phyloP scores from a whole-genome alignment of 2,888 invertebrate species.

The Venustoraphidia nigricollis region DNA sequence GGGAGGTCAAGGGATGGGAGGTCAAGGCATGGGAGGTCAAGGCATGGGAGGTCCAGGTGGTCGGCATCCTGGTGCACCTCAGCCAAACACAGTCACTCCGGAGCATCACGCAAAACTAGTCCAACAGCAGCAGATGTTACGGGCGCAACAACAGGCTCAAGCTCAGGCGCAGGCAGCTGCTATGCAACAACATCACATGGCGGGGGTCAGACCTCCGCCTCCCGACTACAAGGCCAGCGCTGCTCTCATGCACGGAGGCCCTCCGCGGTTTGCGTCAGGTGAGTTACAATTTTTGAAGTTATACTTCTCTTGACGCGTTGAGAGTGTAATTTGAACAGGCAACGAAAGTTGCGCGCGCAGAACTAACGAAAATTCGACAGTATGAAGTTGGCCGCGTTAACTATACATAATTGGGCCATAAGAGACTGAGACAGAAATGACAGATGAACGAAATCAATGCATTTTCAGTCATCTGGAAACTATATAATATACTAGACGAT shows the following conservation, averaged over 20 bases:
- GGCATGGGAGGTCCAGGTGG: slow-evolving; percentile 1
- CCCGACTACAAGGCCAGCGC: slow-evolving; percentile 69
- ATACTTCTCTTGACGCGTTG: too few species aligned
- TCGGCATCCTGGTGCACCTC: neutral
- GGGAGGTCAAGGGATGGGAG: slow-evolving; percentile 13
- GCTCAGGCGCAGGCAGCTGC: slow-evolving; percentile 12
- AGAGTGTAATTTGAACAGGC: too few species aligned
- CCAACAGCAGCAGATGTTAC: slow-evolving; percentile 47
- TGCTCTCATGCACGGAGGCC: slow-evolving; percentile 26
- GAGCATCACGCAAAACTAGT: slow-evolving; percentile 52
- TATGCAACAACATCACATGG: slow-evolving; percentile 15
- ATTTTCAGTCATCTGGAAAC: too few species aligned
- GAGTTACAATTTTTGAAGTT: neutral
- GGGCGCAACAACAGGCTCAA: slow-evolving; percentile 30
- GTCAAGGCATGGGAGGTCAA: slow-evolving; percentile 7
- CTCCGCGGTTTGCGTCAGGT: slow-evolving; percentile 18
- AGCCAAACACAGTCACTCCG: slow-evolving; percentile 21
- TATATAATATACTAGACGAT: too few species aligned
- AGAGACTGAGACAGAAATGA: too few species aligned
- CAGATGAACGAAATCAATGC: too few species aligned
- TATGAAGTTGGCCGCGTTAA: too few species aligned
- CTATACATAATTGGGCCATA: too few species aligned
- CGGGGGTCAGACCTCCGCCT: slow-evolving; percentile 52
- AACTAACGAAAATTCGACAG: too few species aligned
- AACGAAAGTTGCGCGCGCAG: too few species aligned